Evolutionary conservation across 2,797 vertebrate genomes (phyloP), one percentile per base, ranked within the genome.

Genomic region (Rhynchonycteris naso): DNA sequence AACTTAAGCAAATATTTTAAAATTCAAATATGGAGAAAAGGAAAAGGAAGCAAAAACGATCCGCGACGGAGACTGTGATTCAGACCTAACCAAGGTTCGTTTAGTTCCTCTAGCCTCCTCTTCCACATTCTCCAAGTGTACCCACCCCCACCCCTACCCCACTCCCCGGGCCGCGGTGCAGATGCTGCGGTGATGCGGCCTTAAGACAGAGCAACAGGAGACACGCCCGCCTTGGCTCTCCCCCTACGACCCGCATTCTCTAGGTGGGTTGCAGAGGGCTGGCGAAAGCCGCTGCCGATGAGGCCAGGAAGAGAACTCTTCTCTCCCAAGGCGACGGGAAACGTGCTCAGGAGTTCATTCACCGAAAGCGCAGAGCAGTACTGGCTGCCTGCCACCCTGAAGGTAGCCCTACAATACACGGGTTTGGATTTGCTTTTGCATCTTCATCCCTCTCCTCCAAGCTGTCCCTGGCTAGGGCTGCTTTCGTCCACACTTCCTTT

Each of bases 311-410:
- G 33, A 75, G 43, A 88, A 47, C n/a, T 50, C 21, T 35, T 56
- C 47, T n/a, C 89, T 81, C 35, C 65, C 68, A 7, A 54, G 68
- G 63, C 35, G 10, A 47, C 59, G 4, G 79, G 11, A 18, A 95
- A 96, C 50, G 85, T 91, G 95, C 93, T 80, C 81, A 6, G 78
- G 92, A 97, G 94, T 96, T 96, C 97, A 86, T 88, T 94, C 95
- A 93, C 90, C 59, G 35, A 82, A 59, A 75, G 95, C 88, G 50
- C 93, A 65, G 43, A 71, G 89, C 92, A 54, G 75, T 43, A 18
- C 38, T 10, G 74, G 66, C 68, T 19, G 69, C 84, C 75, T 54
- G 93, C 65, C 93, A 30, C 65, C 81, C 5, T 1, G 69, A 43
- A 84, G 87, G 75, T 2, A 74, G 65, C n/a, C 5, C 71, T 26